Base-by-base conservation (phyloP, 2,797 vertebrate genomes). In the Otolemur crassicaudatus region DNA sequence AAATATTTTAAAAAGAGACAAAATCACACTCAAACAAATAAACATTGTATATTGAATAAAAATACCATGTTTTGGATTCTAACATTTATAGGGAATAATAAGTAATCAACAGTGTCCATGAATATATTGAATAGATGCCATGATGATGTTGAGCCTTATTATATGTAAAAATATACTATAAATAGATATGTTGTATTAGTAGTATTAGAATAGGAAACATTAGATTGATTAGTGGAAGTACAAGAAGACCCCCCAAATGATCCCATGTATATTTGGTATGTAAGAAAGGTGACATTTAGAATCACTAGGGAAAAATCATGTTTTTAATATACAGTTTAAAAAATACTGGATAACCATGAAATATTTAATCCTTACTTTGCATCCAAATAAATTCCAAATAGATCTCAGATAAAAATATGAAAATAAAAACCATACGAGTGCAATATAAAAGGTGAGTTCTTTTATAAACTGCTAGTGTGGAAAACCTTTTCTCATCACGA, bases 371-470 rank as follows among this genome's bases (percentile, higher is more conserved):
- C 0, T 37, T 25, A 79, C 25, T 80, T 83, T 92, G 4, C 3
- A 79, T 4, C 4, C 34, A 65, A 89, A 90, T 88, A 87, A 90
- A 73, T 90, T 90, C 2, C 43, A 87, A 82, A 81, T 49, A 73
- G 25, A 65, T 40, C 34, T 84, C 23, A 72, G 53, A 81, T 93
- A 94, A 77, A 94, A 90, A 90, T 65, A 67, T 82, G 56, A 75
- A 81, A 94, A 37, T 23, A 72, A 65, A 83, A 49, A 37, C 27
- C 20, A 49, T 60, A 20, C 16, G 82, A 85, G 11, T 77, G 0
- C n/a, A 90, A 31, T 53, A 84, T 40, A 86, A 89, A 79, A 49
- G 22, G 9, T 56, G 19, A 58, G 76, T 92, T 90, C 6, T 92
- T 91, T 84, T 87, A 60, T 76, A 84, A 87, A 87, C 23, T 95